Percentiles rank a stretch among this genome's conserved stretches.
phyloP scores from a whole-genome alignment of 2,888 invertebrate species.

The Phortica magna region DNA sequence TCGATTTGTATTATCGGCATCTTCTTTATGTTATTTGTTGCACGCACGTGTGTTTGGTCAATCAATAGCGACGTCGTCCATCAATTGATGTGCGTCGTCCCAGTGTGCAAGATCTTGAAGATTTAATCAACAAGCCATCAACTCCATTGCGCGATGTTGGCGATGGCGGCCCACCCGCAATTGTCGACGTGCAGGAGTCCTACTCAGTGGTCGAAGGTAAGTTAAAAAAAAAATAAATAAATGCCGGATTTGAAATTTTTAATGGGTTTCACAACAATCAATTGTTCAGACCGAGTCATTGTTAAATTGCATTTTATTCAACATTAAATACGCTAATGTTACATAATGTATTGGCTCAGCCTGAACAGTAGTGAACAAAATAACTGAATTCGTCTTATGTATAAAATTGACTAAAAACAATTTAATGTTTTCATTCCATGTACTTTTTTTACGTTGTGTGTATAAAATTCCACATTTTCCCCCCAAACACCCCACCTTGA shows the following conservation, averaged over 20 bases:
- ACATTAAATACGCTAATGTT: too few relatives aligned
- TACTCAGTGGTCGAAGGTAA: constrained; percentile 98
- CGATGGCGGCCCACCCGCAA: constrained; percentile 90
- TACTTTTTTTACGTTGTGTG: constrained; percentile 14
- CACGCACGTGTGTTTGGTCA: constrained; percentile 34
- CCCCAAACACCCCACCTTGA: neutral
- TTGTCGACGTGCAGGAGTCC: constrained; percentile 95
- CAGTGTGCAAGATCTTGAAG: constrained; percentile 93
- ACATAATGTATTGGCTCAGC: too few relatives aligned
- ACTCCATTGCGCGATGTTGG: constrained; percentile 91
- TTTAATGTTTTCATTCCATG: constrained; percentile 29
- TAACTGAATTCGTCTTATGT: too few relatives aligned
- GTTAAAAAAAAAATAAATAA: constrained; percentile 20
- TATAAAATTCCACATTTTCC: neutral
- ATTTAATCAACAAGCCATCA: constrained; percentile 93
- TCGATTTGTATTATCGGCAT: neutral
- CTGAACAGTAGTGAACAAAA: too few relatives aligned
- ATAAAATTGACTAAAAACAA: too few relatives aligned
- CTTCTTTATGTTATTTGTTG: constrained; percentile 17
- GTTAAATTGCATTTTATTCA: too few relatives aligned
- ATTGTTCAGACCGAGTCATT: too few relatives aligned
- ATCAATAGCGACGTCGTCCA: constrained; percentile 86
- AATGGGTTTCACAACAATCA: too few relatives aligned
- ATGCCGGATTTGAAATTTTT: too few relatives aligned
- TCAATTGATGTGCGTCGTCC: constrained; percentile 94